Percentiles rank a stretch among this genome's conserved stretches.
Evolutionary conservation across 2,888 invertebrate species (phyloP).

Genomic region (Drosophila recens): DNA sequence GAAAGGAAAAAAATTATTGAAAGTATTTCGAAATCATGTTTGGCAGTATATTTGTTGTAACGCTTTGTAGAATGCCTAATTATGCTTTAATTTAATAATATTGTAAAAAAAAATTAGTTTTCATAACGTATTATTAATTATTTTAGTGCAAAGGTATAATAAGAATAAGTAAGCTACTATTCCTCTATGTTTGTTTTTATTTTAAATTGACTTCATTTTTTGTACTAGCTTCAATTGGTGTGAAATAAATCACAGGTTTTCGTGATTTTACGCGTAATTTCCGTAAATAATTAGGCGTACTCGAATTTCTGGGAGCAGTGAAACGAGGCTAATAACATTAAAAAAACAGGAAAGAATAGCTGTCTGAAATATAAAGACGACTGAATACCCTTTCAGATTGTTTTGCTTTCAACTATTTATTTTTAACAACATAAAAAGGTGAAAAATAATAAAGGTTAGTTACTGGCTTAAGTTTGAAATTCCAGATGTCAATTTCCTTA

Average conservation of each 20-base stretch:
- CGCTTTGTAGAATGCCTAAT: too few relatives aligned
- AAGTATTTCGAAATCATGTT: neutral
- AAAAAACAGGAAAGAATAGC: slow-evolving; percentile 12
- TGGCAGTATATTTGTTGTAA: neutral
- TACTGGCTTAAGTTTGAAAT: neutral
- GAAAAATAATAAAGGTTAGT: neutral
- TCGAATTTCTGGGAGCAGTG: slow-evolving; percentile 44
- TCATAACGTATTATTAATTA: neutral
- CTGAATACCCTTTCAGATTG: neutral
- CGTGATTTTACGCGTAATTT: slow-evolving; percentile 80
- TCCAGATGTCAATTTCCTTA: neutral
- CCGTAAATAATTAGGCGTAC: slow-evolving; percentile 71
- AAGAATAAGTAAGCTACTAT: slow-evolving; percentile 2
- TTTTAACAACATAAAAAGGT: neutral
- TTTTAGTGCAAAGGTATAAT: neutral
- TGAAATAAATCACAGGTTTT: slow-evolving; percentile 72
- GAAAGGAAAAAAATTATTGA: neutral
- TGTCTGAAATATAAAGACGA: neutral
- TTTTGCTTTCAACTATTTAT: too few relatives aligned
- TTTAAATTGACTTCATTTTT: neutral
- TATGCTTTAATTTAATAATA: neutral
- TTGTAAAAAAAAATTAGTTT: neutral
- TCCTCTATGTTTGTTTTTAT: neutral
- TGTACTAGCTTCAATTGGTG: slow-evolving; percentile 63
- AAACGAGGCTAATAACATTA: slow-evolving; percentile 39